Evolutionary conservation across 2,113 vertebrate genomes (phyloP), one percentile per base, ranked within the genome.

Genomic region (Nycticebus coucang): DNA sequence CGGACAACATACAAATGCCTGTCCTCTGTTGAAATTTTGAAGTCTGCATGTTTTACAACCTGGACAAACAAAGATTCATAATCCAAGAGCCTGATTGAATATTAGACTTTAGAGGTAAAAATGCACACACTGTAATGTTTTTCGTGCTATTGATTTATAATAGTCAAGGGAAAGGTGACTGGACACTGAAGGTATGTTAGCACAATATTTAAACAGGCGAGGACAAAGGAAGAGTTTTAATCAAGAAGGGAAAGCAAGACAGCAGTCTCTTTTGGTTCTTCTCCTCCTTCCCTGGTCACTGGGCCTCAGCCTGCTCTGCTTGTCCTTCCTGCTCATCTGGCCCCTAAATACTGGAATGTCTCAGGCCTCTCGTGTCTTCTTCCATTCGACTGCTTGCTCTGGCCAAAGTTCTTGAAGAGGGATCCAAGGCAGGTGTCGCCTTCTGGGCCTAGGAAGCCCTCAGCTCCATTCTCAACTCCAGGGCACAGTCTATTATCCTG

Each of bases 1-100:
- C 22, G 57, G 84, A 74, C n/a, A 84, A 77, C 53, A 22, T 57
- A 35, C 33, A 64, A 80, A 50, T 35, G 45, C 30, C 77, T 60
- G n/a, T 50, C 19, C 72, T 87, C 71, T 78, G 59, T 68, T 89
- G 80, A n/a, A 80, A 77, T 55, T 85, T 77, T 68, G 8, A 86
- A 88, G 66, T 84, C 60, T 74, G 66, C 57, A 22, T 50, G 53
- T 85, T 87, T 95, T 92, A 77, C 21, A 87, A 71, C 30, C 82
- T 57, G 41, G 66, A 91, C 50, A 87, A 96, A 75, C 57, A 62
- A 83, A 91, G 86, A 84, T 93, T 74, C 66, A 93, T 80, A 80
- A 83, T 86, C 50, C 22, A 80, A 81, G 41, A 72, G 33, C 11
- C 59, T 90, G 18, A 75, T 4, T 62, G 71, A 92, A 84, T 89